Evolutionary conservation across 2,888 invertebrate genomes (phyloP).

Genomic region (Malacosoma neustria): DNA sequence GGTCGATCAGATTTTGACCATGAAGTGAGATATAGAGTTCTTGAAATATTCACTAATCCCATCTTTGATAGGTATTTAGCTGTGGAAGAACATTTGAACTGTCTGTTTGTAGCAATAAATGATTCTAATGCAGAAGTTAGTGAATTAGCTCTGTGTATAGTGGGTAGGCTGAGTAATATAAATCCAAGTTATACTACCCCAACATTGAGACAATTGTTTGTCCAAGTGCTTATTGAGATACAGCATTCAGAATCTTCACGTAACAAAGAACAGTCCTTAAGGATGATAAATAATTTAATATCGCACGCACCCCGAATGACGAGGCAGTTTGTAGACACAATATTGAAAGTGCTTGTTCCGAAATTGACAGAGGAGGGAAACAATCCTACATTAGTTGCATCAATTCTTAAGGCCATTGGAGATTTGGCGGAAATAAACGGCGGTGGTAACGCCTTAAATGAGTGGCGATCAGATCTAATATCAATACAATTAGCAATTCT

Average conservation of each 20-base stretch:
- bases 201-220: conserved; percentile 90
- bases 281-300: conserved; percentile 95
- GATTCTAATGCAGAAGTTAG: conserved; percentile 97
- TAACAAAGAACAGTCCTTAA: conserved; percentile 96
- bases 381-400: conserved; percentile 93
- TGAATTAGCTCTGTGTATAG: conserved; percentile 92
- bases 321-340: conserved; percentile 95
- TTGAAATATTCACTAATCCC: conserved; percentile 90
- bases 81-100: conserved; percentile 94
- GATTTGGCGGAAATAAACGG: conserved; percentile 95
- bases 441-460: conserved; percentile 88
- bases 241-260: conserved; percentile 96
- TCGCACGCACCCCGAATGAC: conserved; percentile 95
- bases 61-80: conserved; percentile 95
- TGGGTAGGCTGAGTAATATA: conserved; percentile 92
- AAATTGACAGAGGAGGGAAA: conserved; percentile 92
- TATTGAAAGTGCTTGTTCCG: conserved; percentile 91
- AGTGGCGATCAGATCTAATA: conserved; percentile 92
- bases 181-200: conserved; percentile 99
- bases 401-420: conserved; percentile 93
- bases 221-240: conserved; percentile 93
- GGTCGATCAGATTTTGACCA: conserved; percentile 97
- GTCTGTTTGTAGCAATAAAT: conserved; percentile 94
- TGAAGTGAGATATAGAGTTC: conserved; percentile 93
- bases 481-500: conserved; percentile 94